Base-by-base conservation (phyloP, 2,113 vertebrate genomes). In the Epinephelus cyanopodus region DNA sequence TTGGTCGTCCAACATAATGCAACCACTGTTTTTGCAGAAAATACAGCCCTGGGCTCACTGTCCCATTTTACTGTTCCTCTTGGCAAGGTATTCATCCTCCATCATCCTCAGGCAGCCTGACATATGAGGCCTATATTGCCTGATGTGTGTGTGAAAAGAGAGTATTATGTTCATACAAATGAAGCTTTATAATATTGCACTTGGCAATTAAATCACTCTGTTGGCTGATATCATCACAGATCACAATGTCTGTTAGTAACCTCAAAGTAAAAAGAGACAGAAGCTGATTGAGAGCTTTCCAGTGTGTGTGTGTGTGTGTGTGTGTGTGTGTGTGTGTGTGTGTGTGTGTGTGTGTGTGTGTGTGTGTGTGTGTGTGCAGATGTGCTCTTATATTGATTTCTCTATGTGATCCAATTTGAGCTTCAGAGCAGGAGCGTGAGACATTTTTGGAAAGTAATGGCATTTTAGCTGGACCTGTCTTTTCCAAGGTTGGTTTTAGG, bases 31-130 rank as follows among this genome's bases (percentile, higher is more conserved):
- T 4, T 15, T 72, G 39, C 27, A 50, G 19, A 68, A 76, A 74
- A 79, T 53, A 58, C 19, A 11, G 21, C 23, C 14, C n/a, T 50
- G 27, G 8, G 23, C 56, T 69, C 29, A 37, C 37, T 72, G 62
- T 71, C 56, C 19, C 65, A 47, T 79, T 82, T 74, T 50, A 74
- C 18, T 81, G 27, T 58, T 74, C 23, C 29, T 64, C 60, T 69
- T 83, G 74, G 67, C 53, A 29, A 54, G 50, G 74, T 71, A 65
- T 66, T 42, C 47, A 54, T 74, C 67, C 27, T 78, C 19, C 29
- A 14, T 42, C 52, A 39, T 15, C 42, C 48, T 14, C 7, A 3
- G 58, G 66, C 66, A 33, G 63, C 6, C 53, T 18, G 19, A 3
- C 45, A 52, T 19, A 56, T 45, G 54, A 65, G 21, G 54, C 9